Base-by-base conservation (phyloP, 2,113 vertebrate genomes). In the Phalacrocorax brasilianus region DNA sequence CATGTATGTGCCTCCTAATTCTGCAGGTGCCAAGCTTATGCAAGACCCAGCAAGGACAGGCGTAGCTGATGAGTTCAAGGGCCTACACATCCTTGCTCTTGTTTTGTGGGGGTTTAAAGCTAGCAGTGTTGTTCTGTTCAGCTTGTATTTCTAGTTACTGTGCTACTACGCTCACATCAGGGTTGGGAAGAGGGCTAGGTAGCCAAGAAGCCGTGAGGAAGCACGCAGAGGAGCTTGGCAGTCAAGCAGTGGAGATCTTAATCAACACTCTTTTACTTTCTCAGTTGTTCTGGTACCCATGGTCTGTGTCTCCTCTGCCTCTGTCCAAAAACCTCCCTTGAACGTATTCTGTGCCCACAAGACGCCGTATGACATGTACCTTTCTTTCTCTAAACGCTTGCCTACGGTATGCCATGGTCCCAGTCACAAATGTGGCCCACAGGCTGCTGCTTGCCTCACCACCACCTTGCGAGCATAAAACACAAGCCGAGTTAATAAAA, bases 401-500 rank as follows among this genome's bases (percentile, higher is more conserved):
- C 58, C n/a, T 22, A 30, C 16, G 53, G 5, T 5, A 16, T 65
- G 21, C 20, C 62, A 24, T 23, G 11, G 44, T 28, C 18, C 14
- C 12, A 52, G 35, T 40, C 55, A 74, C 45, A 80, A 58, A 52
- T 30, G 44, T 44, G 12, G 19, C 44, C 47, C 73, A 71, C 23
- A 38, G 42, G 12, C 1, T 55, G 30, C 27, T 72, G 38, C 11
- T 85, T 75, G 28, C 53, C 56, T 75, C n/a, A 68, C 30, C 40
- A 62, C 8, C 53, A 56, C 40, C 22, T 92, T 8, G 2, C 49
- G 87, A 79, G 85, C 23, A 65, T 26, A 83, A 55, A 94, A 62
- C 67, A 80, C n/a, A 70, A 91, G n/a, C n/a, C 6, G 1, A 47
- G 14, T 82, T 89, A 82, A 70, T 70, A 91, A 95, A 95, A 97